These are phyloP conservation scores for Microplitis deprimator DNA, from an alignment of 2,888 invertebrate species.

Conservation along the genomic window DNA sequence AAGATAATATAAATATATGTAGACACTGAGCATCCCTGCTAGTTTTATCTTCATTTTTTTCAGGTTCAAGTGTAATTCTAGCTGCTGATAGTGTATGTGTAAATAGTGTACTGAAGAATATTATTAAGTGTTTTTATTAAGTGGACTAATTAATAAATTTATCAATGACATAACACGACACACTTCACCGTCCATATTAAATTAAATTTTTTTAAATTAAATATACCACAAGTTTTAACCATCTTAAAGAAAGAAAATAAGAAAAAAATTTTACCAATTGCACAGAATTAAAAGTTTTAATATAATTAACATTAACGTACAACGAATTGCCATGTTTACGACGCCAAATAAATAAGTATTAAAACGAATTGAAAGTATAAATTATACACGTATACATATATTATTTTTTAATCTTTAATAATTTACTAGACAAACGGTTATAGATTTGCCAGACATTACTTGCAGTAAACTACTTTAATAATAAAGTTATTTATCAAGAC, in stretches of 20 bases:
- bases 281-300: not conserved
- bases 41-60: conserved; percentile 46
- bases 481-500: not conserved
- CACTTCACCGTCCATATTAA: conserved; percentile 23
- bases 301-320: not conserved
- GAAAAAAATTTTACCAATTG: not conserved
- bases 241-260: conserved; percentile 20
- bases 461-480: not conserved
- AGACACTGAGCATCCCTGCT: conserved; percentile 36
- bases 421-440: not conserved
- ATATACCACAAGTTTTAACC: not conserved
- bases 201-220: conserved; percentile 3
- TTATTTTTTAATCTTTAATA: not conserved
- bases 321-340: not conserved
- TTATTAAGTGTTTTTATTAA: conserved; percentile 23
- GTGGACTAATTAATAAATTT: conserved; percentile 14
- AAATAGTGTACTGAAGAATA: conserved; percentile 32
- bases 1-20: not conserved
- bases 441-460: not conserved
- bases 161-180: conserved; percentile 19
- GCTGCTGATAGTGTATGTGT: conserved; percentile 44
- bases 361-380: conserved; percentile 1
- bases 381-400: not conserved
- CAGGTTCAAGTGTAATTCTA: conserved; percentile 48
- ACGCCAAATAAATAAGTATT: not conserved